phyloP scores from a whole-genome alignment of 35 echinoderm and acorn worm species.

The Ophiothrix spiculata region DNA sequence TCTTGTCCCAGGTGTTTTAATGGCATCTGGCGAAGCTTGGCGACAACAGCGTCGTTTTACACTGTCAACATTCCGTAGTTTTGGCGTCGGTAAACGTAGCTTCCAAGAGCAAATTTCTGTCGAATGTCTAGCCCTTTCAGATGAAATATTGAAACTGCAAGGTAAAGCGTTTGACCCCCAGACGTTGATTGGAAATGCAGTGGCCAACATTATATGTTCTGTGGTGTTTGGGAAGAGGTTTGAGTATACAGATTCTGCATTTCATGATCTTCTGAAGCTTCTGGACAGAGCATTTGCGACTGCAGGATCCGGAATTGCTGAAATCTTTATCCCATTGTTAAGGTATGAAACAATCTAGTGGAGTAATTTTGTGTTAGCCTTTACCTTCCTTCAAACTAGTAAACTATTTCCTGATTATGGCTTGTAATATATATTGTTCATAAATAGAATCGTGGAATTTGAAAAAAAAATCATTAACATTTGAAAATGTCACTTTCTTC shows the following conservation, averaged over 20 bases:
- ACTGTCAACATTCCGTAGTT: conserved; percentile 6
- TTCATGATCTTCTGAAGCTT: conserved; percentile 19
- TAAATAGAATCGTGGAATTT: too few relatives aligned
- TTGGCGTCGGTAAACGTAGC: conserved; percentile 29
- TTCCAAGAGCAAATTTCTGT: conserved; percentile 31
- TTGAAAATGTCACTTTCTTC: too few relatives aligned
- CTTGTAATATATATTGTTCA: too few relatives aligned
- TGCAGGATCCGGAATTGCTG: too few relatives aligned
- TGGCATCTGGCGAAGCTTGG: conserved; percentile 27
- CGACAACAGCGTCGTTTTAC: conserved; percentile 16
- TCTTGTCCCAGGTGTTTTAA: conserved; percentile 15
- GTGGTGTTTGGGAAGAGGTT: conserved; percentile 54
- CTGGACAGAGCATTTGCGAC: too few relatives aligned
- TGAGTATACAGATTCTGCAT: conserved; percentile 47
- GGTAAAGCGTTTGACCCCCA: conserved; percentile 20
- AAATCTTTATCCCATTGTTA: too few relatives aligned
- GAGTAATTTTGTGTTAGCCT: too few relatives aligned
- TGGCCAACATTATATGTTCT: conserved; percentile 47
- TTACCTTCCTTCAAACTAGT: too few relatives aligned
- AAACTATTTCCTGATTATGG: too few relatives aligned
- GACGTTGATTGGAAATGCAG: conserved; percentile 7
- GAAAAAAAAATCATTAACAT: too few relatives aligned
- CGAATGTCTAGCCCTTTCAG: conserved; percentile 7
- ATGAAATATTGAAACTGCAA: neutral
- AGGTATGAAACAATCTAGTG: too few relatives aligned